Percentiles rank a stretch among this genome's conserved stretches.
phyloP scores from a whole-genome alignment of 1,140 invertebrate genomes.

The Anadara kagoshimensis region DNA sequence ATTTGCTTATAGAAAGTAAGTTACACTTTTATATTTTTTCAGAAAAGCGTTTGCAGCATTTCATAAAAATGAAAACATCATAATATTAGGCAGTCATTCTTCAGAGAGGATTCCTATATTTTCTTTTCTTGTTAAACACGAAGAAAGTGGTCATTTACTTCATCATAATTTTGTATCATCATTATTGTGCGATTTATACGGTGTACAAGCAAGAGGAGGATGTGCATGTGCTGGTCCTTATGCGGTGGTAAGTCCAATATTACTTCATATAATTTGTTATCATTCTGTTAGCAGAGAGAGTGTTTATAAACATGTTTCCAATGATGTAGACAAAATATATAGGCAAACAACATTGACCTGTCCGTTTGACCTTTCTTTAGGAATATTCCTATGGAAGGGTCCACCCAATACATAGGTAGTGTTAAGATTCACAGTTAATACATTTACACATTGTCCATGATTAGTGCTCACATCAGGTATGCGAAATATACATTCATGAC shows the following conservation, averaged over 20 bases:
- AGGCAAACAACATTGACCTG: too few species aligned
- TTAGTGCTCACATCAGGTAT: too few species aligned
- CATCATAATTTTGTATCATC: slow-evolving; percentile 93
- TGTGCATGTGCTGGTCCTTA: slow-evolving; percentile 27
- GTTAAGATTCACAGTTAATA: too few species aligned
- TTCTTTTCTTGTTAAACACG: slow-evolving; percentile 88
- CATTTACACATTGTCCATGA: too few species aligned
- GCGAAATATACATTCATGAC: too few species aligned
- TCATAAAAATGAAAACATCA: slow-evolving; percentile 79
- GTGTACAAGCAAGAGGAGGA: slow-evolving; percentile 79
- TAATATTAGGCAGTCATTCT: slow-evolving; percentile 82
- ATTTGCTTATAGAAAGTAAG: too few species aligned
- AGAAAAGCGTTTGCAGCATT: slow-evolving; percentile 25
- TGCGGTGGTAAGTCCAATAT: slow-evolving; percentile 8
- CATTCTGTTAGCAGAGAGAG: too few species aligned
- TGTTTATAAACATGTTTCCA: too few species aligned
- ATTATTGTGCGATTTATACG: slow-evolving; percentile 91
- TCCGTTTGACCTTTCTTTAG: too few species aligned
- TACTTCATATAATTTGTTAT: neutral
- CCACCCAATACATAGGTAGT: too few species aligned
- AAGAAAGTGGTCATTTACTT: slow-evolving; percentile 79
- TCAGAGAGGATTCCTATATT: slow-evolving; percentile 85
- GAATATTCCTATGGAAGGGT: too few species aligned
- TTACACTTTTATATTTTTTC: neutral
- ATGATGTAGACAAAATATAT: too few species aligned